A percentile compares a stretch with the other conserved stretches of the same genome.
These are phyloP conservation scores for Spermophilus dauricus DNA, from an alignment of 2,113 vertebrate genomes.

Conservation along the genomic window DNA sequence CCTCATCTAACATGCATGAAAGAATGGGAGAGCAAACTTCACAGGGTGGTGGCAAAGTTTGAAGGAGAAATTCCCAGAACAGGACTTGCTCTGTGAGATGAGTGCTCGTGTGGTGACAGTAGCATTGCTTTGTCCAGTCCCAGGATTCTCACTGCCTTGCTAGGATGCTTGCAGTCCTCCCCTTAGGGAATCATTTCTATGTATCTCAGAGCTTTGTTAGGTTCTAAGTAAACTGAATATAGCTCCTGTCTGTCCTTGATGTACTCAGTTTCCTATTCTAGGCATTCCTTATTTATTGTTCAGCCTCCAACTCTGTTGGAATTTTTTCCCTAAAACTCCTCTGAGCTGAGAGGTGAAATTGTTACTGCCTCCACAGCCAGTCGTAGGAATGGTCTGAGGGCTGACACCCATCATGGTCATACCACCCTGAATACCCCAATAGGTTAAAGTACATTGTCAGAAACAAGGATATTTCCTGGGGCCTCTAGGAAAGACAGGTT, in stretches of 20 bases:
- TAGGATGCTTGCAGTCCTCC: too few relatives aligned
- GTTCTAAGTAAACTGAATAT: background rate
- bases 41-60: fast-evolving
- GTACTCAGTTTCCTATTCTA: background rate
- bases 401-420: fast-evolving
- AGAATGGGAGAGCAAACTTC: too few relatives aligned
- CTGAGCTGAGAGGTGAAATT: background rate
- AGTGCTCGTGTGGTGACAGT: fast-evolving
- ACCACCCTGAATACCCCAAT: fast-evolving
- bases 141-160: too few relatives aligned
- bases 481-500: background rate
- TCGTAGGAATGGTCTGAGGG: too few relatives aligned
- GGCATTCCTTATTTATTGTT: fast-evolving
- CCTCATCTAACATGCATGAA: background rate
- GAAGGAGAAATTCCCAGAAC: background rate
- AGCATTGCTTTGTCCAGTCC: fast-evolving
- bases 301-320: background rate
- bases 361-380: fast-evolving
- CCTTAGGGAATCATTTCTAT: too few relatives aligned
- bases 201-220: background rate
- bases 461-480: background rate
- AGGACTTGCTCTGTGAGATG: background rate
- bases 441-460: too few relatives aligned
- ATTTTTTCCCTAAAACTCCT: background rate
- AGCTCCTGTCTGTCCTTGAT: fast-evolving